Percentiles rank a stretch among this genome's conserved stretches.
Conservation (phyloP, 1,140 invertebrate species). For the Aphelinus certus region DNA sequence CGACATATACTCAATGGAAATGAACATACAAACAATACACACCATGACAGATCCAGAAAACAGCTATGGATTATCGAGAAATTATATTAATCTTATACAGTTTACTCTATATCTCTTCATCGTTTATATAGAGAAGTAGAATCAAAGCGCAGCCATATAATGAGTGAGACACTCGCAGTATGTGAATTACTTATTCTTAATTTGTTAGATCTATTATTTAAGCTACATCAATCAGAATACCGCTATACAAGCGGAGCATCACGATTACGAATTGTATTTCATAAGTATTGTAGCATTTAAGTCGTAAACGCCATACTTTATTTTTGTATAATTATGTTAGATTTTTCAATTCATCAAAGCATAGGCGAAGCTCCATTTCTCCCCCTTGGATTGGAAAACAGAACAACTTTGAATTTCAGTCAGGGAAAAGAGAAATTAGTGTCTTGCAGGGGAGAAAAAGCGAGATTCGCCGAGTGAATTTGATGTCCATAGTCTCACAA, state of each 20-base stretch:
- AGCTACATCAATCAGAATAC: background rate
- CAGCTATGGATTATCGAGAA: slow-evolving; percentile 46
- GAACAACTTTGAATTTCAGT: background rate
- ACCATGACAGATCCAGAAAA: slow-evolving; percentile 34
- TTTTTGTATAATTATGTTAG: slow-evolving; percentile 36
- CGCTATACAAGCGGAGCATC: background rate
- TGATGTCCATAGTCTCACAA: slow-evolving; percentile 3
- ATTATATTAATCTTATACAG: background rate
- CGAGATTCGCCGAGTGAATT: background rate
- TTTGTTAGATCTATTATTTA: slow-evolving; percentile 9
- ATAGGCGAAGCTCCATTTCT: background rate
- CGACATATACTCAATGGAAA: too few relatives aligned
- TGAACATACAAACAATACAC: background rate
- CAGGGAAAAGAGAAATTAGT: background rate
- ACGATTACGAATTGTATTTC: slow-evolving; percentile 25
- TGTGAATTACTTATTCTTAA: slow-evolving; percentile 27
- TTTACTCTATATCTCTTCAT: background rate
- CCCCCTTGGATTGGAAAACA: too few relatives aligned
- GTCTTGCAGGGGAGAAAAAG: background rate
- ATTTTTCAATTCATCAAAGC: background rate
- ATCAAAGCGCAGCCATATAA: slow-evolving; percentile 41
- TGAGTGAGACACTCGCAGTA: slow-evolving; percentile 39
- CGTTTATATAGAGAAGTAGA: slow-evolving; percentile 37
- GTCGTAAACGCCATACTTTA: slow-evolving; percentile 38
- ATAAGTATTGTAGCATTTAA: slow-evolving; percentile 40